Base-by-base conservation (phyloP, 2,888 invertebrate genomes). In the Lasioglossum villosulum region DNA sequence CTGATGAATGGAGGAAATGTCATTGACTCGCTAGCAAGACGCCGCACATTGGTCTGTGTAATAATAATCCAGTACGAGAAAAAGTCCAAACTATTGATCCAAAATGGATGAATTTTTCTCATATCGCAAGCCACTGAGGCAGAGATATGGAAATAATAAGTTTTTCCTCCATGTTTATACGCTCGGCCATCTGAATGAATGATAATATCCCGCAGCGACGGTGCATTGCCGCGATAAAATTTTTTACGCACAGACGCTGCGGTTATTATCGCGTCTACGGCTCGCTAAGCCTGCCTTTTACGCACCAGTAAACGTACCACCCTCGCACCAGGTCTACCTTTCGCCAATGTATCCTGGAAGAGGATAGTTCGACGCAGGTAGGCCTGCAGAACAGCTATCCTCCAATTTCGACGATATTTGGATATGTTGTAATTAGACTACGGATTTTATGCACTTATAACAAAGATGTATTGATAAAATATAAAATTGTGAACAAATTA, bases 261-360 rank as follows among this genome's bases (percentile, higher is more conserved):
- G 75, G 63, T 72, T 76, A 78, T 81, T 83, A 78, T 84, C 88
- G 81, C 82, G 79, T 84, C 82, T 78, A 80, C 78, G 80, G 76
- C 79, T 84, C 79, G 27, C 78, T 82, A 73, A 75, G 83, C 71
- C 12, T 59, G 77, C 52, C 75, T 88, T 89, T 89, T 89, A 90
- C 83, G 83, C 75, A 45, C 48, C 82, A 56, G 84, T 88, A 88
- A 90, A 89, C 71, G 89, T 86, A 76, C 48, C 70, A 23, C 48
- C 48, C 34, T 52, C 48, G 34, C 77, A 71, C 34, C 19, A 16
- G 30, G 63, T 30, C 63, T 77, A 39, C 23, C 12, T 63, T 78
- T 72, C 75, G 68, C 56, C 59, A 48, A 48, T 66, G n/a, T 42
- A 37, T 23, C 34, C 37, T n/a, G 16, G 19, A 19, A 27, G 45